Conservation (phyloP, 2,797 vertebrate genomes). For the Oreochromis mossambicus region DNA sequence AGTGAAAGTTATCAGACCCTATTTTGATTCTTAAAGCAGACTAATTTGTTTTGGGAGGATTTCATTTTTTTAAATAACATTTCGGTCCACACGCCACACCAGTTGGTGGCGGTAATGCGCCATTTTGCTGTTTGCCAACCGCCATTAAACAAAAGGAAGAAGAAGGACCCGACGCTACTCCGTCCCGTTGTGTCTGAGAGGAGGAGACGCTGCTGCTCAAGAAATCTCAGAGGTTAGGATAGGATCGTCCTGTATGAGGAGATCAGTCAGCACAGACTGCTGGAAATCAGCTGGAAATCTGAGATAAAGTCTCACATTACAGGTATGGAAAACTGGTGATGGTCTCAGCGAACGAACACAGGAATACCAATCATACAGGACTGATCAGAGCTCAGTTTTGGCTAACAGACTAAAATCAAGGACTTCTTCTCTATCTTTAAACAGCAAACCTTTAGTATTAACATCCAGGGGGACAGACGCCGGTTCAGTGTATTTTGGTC, state of each 20-base stretch:
- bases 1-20: not conserved
- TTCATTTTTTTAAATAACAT: rapidly evolving
- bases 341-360: not conserved
- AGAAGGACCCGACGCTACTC: rapidly evolving
- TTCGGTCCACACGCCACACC: not conserved
- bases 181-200: not conserved
- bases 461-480: rapidly evolving
- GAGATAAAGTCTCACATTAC: not conserved
- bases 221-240: not conserved
- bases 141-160: rapidly evolving
- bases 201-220: not conserved
- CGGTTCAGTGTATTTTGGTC: not conserved
- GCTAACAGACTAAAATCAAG: not conserved
- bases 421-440: not conserved
- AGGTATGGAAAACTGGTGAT: not conserved
- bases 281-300: not conserved
- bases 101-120: not conserved
- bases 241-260: not conserved
- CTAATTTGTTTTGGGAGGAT: rapidly evolving
- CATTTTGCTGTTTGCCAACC: rapidly evolving
- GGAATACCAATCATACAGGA: rapidly evolving
- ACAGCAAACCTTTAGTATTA: not conserved
- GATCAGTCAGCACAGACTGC: not conserved
- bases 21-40: not conserved
- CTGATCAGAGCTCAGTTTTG: rapidly evolving